phyloP scores from a whole-genome alignment of 2,113 vertebrate species.

The Probosciger aterrimus region DNA sequence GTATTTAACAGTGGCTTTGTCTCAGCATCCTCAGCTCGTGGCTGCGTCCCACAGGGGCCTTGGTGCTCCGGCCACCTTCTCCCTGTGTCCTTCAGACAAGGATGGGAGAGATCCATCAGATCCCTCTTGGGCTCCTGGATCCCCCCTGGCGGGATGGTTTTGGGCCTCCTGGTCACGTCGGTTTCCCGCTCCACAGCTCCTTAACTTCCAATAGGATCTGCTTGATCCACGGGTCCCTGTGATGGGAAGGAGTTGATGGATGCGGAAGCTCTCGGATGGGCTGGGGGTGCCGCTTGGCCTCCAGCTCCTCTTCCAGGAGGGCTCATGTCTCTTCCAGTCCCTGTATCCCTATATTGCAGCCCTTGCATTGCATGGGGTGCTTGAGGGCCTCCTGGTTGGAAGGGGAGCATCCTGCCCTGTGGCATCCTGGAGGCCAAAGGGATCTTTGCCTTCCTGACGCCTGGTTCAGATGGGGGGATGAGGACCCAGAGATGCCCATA shows the following conservation, averaged over 20 bases:
- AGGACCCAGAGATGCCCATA: not conserved
- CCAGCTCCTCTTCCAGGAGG: not conserved
- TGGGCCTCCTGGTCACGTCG: not conserved
- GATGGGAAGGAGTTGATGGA: not conserved
- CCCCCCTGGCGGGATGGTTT: not conserved
- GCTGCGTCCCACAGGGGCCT: fast-evolving
- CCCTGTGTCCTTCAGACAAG: fast-evolving
- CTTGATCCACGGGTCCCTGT: not conserved
- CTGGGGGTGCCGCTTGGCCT: not conserved
- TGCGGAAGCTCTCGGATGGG: not conserved
- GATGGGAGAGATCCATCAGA: not conserved
- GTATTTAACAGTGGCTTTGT: not conserved
- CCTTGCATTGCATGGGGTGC: no score
- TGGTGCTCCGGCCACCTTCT: not conserved
- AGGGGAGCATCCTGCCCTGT: not conserved
- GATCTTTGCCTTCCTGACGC: not conserved
- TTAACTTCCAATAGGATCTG: not conserved
- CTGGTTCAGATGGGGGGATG: not conserved
- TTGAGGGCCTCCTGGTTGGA: not conserved
- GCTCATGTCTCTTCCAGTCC: not conserved
- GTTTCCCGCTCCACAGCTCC: not conserved
- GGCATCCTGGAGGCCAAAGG: not conserved
- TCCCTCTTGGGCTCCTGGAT: not conserved
- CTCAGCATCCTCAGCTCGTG: not conserved
- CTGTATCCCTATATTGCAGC: not conserved